Conservation (phyloP, 2,113 vertebrate genomes). For the Spea bombifrons region DNA sequence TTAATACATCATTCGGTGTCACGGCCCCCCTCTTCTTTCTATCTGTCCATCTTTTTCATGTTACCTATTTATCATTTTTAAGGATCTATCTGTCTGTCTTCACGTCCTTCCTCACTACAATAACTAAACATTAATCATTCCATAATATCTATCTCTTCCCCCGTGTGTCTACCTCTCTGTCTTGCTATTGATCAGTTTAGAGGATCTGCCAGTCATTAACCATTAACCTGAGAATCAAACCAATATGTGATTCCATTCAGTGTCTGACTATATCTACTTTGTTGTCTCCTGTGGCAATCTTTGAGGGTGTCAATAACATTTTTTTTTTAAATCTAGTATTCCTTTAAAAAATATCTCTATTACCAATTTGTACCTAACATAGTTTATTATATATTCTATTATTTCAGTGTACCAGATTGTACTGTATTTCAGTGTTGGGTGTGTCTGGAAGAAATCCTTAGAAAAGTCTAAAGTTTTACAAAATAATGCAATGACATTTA, state of each 20-base stretch:
- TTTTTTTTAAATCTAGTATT: neutral
- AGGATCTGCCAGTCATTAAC: conserved; percentile 36
- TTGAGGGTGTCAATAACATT: conserved; percentile 15
- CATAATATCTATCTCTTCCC: conserved; percentile 27
- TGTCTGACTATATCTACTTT: conserved; percentile 32
- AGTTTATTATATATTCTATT: neutral
- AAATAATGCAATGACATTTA: too few relatives aligned
- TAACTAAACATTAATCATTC: conserved; percentile 46
- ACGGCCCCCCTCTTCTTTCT: conserved; percentile 25
- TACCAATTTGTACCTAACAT: neutral
- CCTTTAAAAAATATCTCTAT: conserved; percentile 15
- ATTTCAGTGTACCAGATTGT: too few relatives aligned
- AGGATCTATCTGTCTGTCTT: conserved; percentile 43
- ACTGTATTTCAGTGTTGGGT: too few relatives aligned
- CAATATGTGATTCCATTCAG: conserved; percentile 32
- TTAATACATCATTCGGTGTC: conserved; percentile 39
- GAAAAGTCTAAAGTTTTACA: too few relatives aligned
- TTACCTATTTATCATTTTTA: conserved; percentile 42
- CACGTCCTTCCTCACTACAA: conserved; percentile 12
- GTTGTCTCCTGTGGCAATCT: conserved; percentile 15
- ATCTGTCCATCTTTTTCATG: conserved; percentile 41
- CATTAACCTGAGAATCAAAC: conserved; percentile 39
- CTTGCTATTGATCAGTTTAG: conserved; percentile 32
- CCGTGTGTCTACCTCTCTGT: conserved; percentile 32
- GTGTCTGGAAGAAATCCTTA: too few relatives aligned